Evolutionary conservation across 2,113 vertebrate species (phyloP), one percentile per base, ranked within the genome.

Genomic region (Datnioides undecimradiatus): DNA sequence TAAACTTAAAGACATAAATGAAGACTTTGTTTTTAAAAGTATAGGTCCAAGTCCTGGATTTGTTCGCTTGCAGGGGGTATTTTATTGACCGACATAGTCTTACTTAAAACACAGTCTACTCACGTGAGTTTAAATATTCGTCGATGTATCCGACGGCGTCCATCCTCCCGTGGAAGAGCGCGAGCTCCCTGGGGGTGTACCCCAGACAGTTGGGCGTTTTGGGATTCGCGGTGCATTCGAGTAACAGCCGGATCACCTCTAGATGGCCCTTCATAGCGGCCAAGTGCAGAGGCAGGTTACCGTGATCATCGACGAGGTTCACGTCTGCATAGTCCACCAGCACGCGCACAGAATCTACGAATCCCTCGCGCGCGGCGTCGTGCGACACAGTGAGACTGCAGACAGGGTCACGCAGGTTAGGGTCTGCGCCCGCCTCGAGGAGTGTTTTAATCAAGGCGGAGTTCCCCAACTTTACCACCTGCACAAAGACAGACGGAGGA

Each of bases 331-430:
- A 91, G 41, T 94, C 90, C 86, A 96, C 80, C 76, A 99, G 94
- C 87, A 93, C 59, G 10, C 60, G 59, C 57, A 99, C 91, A 46
- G 95, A 96, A 79, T 97, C 96, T 86, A 91, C 84, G 86, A 96
- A 97, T 0, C 98, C 98, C 25, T 96, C 97, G 40, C 97, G 94
- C 76, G 98, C 97, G 2, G 95, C 96, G 75, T 99, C 98, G 71
- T 99, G 98, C 21, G 92, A 92, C 25, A 96, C 93, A 1, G 97
- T 97, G 83, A 98, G 96, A 36, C 94, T 93, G 2, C 11, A 2
- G 34, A 91, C 91, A 36, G 91, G 91, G 95, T 99, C 98, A 8
- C 77, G 95, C 75, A 94, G 64, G 79, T 97, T 90, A 27, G 96
- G 96, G 90, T 97, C 80, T 0, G 98, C 97, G 1, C 96, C 95